Evolutionary conservation across 2,797 vertebrate genomes (phyloP).

Genomic region (Sebastes taczanowskii): DNA sequence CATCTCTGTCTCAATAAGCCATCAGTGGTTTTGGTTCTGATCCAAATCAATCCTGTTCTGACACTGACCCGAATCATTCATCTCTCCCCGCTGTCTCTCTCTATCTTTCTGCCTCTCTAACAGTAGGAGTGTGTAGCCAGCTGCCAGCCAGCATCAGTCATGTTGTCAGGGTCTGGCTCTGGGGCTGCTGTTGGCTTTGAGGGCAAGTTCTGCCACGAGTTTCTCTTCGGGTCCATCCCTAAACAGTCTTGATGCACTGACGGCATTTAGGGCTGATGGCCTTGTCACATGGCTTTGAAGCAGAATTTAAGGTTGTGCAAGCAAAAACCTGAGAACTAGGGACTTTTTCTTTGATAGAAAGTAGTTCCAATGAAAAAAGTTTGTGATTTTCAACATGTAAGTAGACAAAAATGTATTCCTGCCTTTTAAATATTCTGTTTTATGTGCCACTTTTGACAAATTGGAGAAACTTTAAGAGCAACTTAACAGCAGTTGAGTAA

Average conservation of each 20-base stretch:
- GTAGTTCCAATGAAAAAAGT: background rate
- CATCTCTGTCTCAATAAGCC: conserved; percentile 76
- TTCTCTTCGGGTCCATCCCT: conserved; percentile 55
- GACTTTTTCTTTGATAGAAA: background rate
- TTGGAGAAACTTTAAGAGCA: background rate
- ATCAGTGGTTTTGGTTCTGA: conserved; percentile 80
- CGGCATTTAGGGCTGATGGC: conserved; percentile 38
- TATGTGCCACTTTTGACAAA: background rate
- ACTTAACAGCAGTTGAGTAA: background rate
- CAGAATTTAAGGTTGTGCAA: conserved; percentile 3
- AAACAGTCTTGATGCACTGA: conserved; percentile 52
- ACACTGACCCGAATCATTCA: conserved; percentile 77
- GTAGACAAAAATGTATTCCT: background rate
- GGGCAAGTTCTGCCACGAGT: conserved; percentile 53
- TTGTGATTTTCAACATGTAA: background rate
- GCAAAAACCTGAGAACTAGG: conserved; percentile 1
- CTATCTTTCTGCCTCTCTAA: conserved; percentile 72
- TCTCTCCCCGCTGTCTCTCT: conserved; percentile 74
- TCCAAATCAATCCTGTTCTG: conserved; percentile 81
- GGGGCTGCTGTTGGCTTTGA: conserved; percentile 64
- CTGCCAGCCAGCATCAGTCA: conserved; percentile 80
- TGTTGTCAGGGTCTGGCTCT: conserved; percentile 74
- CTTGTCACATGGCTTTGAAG: conserved; percentile 24
- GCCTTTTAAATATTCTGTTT: background rate
- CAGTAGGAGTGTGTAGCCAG: conserved; percentile 75